Evolutionary conservation across 1,140 invertebrate species (phyloP).

Genomic region (Neodiprion virginianus): DNA sequence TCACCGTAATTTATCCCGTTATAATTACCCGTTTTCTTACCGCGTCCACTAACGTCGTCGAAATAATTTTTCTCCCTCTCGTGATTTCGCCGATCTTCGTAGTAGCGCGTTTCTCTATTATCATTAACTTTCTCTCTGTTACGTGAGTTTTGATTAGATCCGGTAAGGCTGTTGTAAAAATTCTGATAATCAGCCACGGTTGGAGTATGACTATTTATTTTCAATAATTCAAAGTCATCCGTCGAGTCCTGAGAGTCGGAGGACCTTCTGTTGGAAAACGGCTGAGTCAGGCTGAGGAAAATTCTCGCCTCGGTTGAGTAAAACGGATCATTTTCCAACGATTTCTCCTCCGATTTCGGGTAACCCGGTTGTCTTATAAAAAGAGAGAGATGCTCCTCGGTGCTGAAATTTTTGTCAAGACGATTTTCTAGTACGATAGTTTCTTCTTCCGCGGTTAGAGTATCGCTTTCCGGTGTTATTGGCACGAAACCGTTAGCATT

Average conservation of each 20-base stretch:
- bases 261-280: constrained; percentile 41
- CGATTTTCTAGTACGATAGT: background rate
- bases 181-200: constrained; percentile 52
- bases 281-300: constrained; percentile 41
- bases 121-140: background rate
- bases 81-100: background rate
- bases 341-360: constrained; percentile 12
- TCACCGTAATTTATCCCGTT: constrained; percentile 26
- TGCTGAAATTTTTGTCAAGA: background rate
- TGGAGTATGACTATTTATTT: constrained; percentile 53
- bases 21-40: constrained; percentile 34
- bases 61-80: background rate
- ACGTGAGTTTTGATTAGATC: background rate
- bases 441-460: background rate
- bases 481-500: constrained; percentile 55
- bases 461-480: constrained; percentile 29
- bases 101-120: background rate
- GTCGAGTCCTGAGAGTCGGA: constrained; percentile 42
- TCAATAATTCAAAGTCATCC: constrained; percentile 55
- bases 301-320: constrained; percentile 51
- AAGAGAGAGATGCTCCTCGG: constrained; percentile 1
- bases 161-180: constrained; percentile 41
- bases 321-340: constrained; percentile 39
- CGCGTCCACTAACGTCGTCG: constrained; percentile 19
- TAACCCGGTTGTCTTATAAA: background rate